These are phyloP conservation scores for Trachops cirrhosus DNA, from an alignment of 2,797 vertebrate genomes.

Conservation along the genomic window DNA sequence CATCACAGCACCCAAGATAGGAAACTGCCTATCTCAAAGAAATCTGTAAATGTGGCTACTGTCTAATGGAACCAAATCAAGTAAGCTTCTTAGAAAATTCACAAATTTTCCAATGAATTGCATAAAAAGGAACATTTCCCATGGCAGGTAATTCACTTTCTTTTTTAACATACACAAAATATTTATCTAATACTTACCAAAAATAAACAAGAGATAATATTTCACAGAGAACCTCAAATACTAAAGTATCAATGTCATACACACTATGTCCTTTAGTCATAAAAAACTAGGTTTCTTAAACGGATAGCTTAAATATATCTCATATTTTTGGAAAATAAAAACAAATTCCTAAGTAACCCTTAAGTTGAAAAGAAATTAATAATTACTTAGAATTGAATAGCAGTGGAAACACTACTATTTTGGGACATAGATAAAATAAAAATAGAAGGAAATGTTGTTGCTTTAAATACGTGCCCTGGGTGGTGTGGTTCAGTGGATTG, in stretches of 20 bases:
- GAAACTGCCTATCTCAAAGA: not conserved
- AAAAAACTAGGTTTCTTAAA: not conserved
- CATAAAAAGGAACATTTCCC: not conserved
- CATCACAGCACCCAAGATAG: not conserved
- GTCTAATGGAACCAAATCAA: not conserved
- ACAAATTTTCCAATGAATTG: not conserved
- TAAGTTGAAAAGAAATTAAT: not conserved
- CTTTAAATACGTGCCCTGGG: not conserved
- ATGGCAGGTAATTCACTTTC: not conserved
- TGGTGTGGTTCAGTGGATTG: no score
- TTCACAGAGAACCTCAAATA: not conserved
- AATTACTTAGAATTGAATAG: not conserved
- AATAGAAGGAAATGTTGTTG: not conserved
- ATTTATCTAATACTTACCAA: constrained; percentile 7
- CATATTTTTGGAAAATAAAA: not conserved
- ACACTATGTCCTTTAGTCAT: not conserved
- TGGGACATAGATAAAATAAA: not conserved
- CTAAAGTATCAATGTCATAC: not conserved
- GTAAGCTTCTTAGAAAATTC: not conserved
- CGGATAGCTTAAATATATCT: not conserved
- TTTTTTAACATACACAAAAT: not conserved
- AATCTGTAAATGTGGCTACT: not conserved
- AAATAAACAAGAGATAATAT: constrained; percentile 2
- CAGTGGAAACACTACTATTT: not conserved
- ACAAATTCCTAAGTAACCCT: not conserved